These are phyloP conservation scores for Bugula neritina DNA, from an alignment of 2,888 invertebrate genomes.

Conservation along the genomic window DNA sequence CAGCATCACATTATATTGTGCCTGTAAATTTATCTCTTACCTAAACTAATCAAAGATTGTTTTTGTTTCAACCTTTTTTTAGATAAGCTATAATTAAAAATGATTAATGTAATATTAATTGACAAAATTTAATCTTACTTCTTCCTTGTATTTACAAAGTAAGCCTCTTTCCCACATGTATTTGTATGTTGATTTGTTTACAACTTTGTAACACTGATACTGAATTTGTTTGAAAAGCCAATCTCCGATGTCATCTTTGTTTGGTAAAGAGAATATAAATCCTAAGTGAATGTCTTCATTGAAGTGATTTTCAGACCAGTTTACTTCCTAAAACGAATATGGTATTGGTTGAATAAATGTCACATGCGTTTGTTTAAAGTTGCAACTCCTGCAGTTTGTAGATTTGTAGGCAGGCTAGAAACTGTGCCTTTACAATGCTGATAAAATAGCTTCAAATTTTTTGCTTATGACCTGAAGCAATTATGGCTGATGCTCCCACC, in stretches of 20 bases:
- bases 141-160: conserved; percentile 12
- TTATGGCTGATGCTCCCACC: too few relatives aligned
- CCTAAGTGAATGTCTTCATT: conserved; percentile 35
- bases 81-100: too few relatives aligned
- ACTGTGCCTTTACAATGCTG: too few relatives aligned
- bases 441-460: too few relatives aligned
- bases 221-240: background rate
- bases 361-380: background rate
- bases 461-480: too few relatives aligned
- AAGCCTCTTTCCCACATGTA: background rate
- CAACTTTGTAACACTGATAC: background rate
- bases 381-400: too few relatives aligned
- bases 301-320: conserved; percentile 39
- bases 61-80: too few relatives aligned
- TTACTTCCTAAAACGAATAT: conserved; percentile 34
- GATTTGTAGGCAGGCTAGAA: too few relatives aligned
- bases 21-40: too few relatives aligned
- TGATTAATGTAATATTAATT: too few relatives aligned
- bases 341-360: background rate
- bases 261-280: conserved; percentile 15
- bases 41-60: too few relatives aligned
- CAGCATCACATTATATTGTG: too few relatives aligned
- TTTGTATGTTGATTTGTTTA: background rate
- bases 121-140: conserved; percentile 9
- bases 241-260: background rate